These are phyloP conservation scores for Encarsia formosa DNA, from an alignment of 2,888 invertebrate species.

Conservation along the genomic window DNA sequence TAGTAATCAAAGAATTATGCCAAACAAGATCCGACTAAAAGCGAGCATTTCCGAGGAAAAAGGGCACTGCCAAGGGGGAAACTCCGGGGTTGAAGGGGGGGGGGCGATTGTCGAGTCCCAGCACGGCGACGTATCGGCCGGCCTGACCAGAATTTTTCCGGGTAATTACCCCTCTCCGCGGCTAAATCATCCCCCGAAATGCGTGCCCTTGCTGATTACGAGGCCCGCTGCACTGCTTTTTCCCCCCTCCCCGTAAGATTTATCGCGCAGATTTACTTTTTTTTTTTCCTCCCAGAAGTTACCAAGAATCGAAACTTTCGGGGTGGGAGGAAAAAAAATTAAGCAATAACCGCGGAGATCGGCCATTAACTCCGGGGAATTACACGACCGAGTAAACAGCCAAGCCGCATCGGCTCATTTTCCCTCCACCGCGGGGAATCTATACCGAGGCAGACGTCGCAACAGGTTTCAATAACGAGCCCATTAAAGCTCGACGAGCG, in stretches of 20 bases:
- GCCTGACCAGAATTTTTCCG: conserved; percentile 46
- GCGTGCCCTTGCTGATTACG: conserved; percentile 27
- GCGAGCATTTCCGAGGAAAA: background rate
- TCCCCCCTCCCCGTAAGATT: no score
- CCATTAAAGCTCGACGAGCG: conserved; percentile 27
- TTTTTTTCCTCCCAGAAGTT: background rate
- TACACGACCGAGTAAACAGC: no score
- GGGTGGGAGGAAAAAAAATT: no score
- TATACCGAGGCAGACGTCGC: background rate
- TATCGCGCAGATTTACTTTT: no score
- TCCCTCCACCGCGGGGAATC: no score
- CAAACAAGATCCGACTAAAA: no score
- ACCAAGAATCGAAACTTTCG: no score
- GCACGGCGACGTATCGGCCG: conserved; percentile 35
- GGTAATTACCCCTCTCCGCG: conserved; percentile 42
- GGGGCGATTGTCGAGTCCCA: conserved; percentile 38
- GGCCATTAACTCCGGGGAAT: no score
- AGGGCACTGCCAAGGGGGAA: background rate
- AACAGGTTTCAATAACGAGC: conserved; percentile 29
- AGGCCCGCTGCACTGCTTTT: no score
- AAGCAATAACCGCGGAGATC: no score
- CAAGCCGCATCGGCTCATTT: no score
- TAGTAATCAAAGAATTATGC: no score
- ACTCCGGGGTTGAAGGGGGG: background rate
- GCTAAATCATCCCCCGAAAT: conserved; percentile 40